Percentiles rank a stretch among this genome's conserved stretches.
phyloP scores from a whole-genome alignment of 2,113 vertebrate species.

The Cariama cristata region DNA sequence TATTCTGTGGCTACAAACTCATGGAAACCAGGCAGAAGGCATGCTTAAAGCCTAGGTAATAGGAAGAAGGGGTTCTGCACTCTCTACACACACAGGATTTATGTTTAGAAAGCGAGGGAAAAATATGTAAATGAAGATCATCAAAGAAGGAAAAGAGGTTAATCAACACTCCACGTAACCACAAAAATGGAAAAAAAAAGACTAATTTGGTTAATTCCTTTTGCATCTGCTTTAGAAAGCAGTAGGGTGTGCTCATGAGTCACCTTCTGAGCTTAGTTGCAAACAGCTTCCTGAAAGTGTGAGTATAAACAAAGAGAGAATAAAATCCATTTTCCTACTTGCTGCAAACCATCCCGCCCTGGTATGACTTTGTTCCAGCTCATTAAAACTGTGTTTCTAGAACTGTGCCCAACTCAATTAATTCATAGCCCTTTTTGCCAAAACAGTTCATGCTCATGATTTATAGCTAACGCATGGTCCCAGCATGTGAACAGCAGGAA shows the following conservation, averaged over 20 bases:
- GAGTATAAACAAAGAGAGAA: background rate
- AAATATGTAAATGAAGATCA: background rate
- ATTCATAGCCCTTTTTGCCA: slow-evolving; percentile 3
- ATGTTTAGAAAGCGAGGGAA: background rate
- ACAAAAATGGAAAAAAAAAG: background rate
- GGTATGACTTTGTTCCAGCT: slow-evolving; percentile 35
- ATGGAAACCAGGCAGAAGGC: background rate
- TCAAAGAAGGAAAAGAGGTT: background rate
- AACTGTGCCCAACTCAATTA: background rate
- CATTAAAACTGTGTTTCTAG: slow-evolving; percentile 31
- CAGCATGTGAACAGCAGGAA: background rate
- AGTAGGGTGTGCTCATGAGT: slow-evolving; percentile 42
- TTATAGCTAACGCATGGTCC: fast-evolving
- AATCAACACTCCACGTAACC: background rate
- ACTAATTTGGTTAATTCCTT: background rate
- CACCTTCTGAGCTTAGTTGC: background rate
- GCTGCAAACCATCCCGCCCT: background rate
- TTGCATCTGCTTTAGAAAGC: background rate
- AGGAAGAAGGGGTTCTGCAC: background rate
- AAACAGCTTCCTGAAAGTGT: background rate
- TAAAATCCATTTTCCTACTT: background rate
- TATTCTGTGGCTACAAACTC: background rate
- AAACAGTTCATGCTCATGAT: background rate
- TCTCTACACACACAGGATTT: background rate
- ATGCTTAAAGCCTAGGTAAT: background rate